Percentiles rank a stretch among this genome's conserved stretches.
Evolutionary conservation across 2,888 invertebrate species (phyloP).

Genomic region (Steinernema carpocapsae): DNA sequence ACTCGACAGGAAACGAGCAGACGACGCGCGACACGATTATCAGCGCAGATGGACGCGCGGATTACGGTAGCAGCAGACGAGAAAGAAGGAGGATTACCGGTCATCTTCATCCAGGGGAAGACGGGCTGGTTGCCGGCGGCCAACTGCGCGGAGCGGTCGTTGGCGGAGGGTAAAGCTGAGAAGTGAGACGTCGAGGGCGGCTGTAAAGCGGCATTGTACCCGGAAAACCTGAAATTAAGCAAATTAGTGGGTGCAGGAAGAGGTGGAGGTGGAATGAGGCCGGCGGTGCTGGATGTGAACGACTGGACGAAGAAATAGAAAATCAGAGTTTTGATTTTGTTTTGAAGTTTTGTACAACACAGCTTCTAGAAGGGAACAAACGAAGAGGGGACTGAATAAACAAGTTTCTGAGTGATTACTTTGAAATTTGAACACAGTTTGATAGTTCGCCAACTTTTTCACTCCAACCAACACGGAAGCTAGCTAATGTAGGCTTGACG

Average conservation of each 20-base stretch:
- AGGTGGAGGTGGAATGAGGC: neutral
- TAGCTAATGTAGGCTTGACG: too few species aligned
- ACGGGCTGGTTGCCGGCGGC: constrained; percentile 53
- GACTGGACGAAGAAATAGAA: too few species aligned
- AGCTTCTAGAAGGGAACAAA: too few species aligned
- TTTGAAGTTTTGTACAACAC: too few species aligned
- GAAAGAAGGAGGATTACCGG: constrained; percentile 53
- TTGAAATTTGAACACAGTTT: too few species aligned
- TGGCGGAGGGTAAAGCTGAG: constrained; percentile 24
- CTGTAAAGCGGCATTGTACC: constrained; percentile 39
- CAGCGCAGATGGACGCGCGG: constrained; percentile 25
- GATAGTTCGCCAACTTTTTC: too few species aligned
- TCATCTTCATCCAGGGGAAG: constrained; percentile 69
- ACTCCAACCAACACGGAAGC: too few species aligned
- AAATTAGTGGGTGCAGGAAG: constrained; percentile 1
- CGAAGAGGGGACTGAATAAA: too few species aligned
- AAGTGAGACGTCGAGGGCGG: constrained; percentile 40
- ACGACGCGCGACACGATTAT: constrained; percentile 19
- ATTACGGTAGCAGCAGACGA: constrained; percentile 31
- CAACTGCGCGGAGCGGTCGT: constrained; percentile 32
- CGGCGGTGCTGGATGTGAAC: neutral
- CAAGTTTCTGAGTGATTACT: too few species aligned
- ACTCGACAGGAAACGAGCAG: constrained; percentile 18
- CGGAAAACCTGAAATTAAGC: constrained; percentile 38
- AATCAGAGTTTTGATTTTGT: too few species aligned